Evolutionary conservation across 2,888 invertebrate species (phyloP), one percentile per base, ranked within the genome.

Genomic region (Chymomyza caudatula): DNA sequence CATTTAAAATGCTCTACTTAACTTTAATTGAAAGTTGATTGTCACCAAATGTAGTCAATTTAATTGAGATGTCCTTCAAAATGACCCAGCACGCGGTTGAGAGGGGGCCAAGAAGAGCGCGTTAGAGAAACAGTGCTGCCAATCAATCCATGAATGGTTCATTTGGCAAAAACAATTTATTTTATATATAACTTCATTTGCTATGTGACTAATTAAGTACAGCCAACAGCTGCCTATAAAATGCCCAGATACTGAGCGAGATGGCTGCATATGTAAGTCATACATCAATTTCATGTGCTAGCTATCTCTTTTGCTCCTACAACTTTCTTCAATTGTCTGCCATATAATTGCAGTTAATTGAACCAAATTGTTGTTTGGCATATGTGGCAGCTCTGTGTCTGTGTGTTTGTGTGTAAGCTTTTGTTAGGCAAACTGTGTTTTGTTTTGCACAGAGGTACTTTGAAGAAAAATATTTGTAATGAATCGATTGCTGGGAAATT

Each of bases 311-410:
- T 57, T 43, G 20, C 42, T 20, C 1, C 2, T 37, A 37, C 29
- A 2, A 37, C 8, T 37, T 37, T 37, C 29, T 37, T 37, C 29
- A 37, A 37, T 13, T 59, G 23, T 59, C 13, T 64, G 60, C 23
- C 54, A 13, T 59, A 67, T 76, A 73, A 76, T 78, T 78, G 74
- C 69, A 68, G 64, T 77, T 77, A 86, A 86, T 80, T 81, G 78
- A 75, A 60, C 69, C 60, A 75, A 78, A 78, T 77, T 69, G 67
- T 67, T 70, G 53, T 67, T 69, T 70, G 67, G 49, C 29, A 29
- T 47, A 51, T 23, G 25, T 42, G 42, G 23, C 42, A 56, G 25
- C n/a, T 54, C 4, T 13, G 47, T 22, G 19, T 17, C 44, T 25
- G n/a, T 23, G 23, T 43, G 44, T 37, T 3, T 56, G 47, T 56